A percentile compares a stretch with the other conserved stretches of the same genome.
Conservation (phyloP, 2,888 invertebrate genomes). For the Thymelicus acteon region DNA sequence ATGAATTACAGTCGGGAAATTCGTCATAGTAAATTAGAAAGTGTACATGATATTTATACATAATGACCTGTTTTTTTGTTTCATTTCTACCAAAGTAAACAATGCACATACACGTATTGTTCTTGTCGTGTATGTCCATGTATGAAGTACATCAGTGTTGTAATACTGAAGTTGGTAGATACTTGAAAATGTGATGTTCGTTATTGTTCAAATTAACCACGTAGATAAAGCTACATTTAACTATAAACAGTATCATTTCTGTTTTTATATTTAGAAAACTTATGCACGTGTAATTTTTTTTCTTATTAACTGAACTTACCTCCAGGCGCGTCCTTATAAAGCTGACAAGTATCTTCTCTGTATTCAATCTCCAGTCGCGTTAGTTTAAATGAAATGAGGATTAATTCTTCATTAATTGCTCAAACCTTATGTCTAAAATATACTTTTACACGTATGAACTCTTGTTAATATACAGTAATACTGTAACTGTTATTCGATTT, state of each 20-base stretch:
- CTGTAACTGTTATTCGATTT: constrained; percentile 2
- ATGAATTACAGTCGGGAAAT: constrained; percentile 52
- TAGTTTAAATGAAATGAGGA: background rate
- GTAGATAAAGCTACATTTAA: background rate
- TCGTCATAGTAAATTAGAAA: constrained; percentile 80
- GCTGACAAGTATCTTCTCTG: background rate
- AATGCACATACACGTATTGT: background rate
- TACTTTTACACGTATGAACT: background rate
- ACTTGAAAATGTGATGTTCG: background rate
- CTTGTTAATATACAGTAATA: background rate
- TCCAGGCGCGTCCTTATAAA: constrained; percentile 37
- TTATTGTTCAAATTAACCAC: background rate
- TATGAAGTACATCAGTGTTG: background rate
- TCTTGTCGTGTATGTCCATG: background rate
- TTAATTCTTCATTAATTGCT: background rate
- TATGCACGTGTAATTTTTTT: background rate
- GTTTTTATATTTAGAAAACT: too few relatives aligned
- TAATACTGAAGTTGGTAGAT: background rate
- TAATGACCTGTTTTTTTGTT: background rate
- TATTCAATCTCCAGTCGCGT: constrained; percentile 11
- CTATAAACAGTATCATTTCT: too few relatives aligned
- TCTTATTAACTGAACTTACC: constrained; percentile 40
- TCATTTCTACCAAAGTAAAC: background rate
- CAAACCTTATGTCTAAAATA: background rate
- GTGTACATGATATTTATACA: constrained; percentile 59